Percentiles rank a stretch among this genome's conserved stretches.
Evolutionary conservation across 2,113 vertebrate genomes (phyloP).

Genomic region (Ictalurus punctatus): DNA sequence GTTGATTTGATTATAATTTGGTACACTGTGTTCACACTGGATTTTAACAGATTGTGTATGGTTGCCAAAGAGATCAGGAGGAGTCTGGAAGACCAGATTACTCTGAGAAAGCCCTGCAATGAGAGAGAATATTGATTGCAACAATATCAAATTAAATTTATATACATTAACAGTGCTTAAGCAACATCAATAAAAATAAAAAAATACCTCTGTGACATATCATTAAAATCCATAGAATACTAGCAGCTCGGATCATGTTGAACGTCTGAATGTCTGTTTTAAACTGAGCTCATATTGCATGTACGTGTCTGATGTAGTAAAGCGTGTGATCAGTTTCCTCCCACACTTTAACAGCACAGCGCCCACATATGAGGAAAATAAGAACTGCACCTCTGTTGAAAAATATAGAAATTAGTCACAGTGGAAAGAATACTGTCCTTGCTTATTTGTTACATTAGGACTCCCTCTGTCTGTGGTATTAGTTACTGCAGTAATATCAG

Average conservation of each 20-base stretch:
- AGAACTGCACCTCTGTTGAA: neutral
- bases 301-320: neutral
- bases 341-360: neutral
- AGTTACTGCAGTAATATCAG: neutral
- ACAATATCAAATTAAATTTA: neutral
- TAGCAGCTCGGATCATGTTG: slow-evolving; percentile 10
- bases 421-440: neutral
- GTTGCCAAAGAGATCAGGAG: slow-evolving; percentile 1
- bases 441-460: neutral
- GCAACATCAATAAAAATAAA: no score
- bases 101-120: slow-evolving; percentile 30
- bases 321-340: neutral
- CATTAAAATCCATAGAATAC: slow-evolving; percentile 13
- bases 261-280: neutral
- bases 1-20: neutral
- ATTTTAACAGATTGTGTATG: slow-evolving; percentile 23
- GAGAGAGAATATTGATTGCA: neutral
- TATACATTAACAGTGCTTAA: neutral
- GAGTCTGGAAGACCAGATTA: slow-evolving; percentile 30
- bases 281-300: neutral
- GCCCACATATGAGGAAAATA: neutral
- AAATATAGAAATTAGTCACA: neutral
- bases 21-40: slow-evolving; percentile 50
- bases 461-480: no score
- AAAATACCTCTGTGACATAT: neutral